These are phyloP conservation scores for Melanostoma scalare DNA, from an alignment of 2,888 invertebrate species.

Conservation along the genomic window DNA sequence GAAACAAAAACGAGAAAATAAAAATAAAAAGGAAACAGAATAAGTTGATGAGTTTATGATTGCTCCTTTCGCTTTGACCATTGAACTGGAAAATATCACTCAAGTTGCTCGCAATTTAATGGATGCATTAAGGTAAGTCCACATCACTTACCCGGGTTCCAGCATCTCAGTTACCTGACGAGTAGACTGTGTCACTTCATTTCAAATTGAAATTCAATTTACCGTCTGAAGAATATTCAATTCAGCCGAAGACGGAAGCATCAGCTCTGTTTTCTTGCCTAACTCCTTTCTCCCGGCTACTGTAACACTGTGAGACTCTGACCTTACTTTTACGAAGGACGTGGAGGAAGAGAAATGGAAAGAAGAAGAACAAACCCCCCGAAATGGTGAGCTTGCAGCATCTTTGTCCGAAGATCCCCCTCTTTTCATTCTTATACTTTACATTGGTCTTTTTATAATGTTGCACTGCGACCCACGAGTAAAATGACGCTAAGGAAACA, in stretches of 20 bases:
- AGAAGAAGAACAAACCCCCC: no score
- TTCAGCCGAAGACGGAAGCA: constrained; percentile 37
- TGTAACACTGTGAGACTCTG: no score
- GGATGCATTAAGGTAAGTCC: constrained; percentile 54
- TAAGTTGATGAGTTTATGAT: constrained; percentile 54
- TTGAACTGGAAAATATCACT: constrained; percentile 45
- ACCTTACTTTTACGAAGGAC: no score
- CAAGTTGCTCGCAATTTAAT: constrained; percentile 49
- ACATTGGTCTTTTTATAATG: constrained; percentile 14
- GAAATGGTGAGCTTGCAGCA: no score
- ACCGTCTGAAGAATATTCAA: constrained; percentile 46
- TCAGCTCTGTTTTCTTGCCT: constrained; percentile 2
- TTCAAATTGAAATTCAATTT: constrained; percentile 66
- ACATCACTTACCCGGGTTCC: constrained; percentile 43
- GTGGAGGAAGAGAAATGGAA: no score
- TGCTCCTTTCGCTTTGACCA: constrained; percentile 54
- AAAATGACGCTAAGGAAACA: constrained; percentile 46
- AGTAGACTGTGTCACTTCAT: neutral
- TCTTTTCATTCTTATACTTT: constrained; percentile 35
- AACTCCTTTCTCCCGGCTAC: neutral
- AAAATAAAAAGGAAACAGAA: constrained; percentile 17
- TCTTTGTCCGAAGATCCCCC: neutral
- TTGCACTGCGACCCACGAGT: neutral
- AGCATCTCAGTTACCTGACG: constrained; percentile 5
- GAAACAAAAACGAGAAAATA: neutral